Evolutionary conservation across 2,888 invertebrate species (phyloP).

Genomic region (Petrolisthes manimaculis): DNA sequence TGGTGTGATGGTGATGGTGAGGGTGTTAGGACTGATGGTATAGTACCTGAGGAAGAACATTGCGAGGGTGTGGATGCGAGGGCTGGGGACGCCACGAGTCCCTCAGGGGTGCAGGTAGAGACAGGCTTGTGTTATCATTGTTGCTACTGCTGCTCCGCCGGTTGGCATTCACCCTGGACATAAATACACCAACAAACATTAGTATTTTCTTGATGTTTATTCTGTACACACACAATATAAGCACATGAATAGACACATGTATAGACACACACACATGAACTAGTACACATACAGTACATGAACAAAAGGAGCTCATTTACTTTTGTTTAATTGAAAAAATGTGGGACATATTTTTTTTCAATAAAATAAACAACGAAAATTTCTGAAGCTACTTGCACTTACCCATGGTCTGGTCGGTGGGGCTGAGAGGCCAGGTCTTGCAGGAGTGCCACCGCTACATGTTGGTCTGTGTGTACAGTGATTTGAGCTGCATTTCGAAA

Average conservation of each 20-base stretch:
- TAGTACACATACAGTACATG: no score
- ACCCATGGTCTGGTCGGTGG: constrained; percentile 28
- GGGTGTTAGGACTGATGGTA: not conserved
- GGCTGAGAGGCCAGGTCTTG: constrained; percentile 53
- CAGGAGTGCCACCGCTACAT: constrained; percentile 49
- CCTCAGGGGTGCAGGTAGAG: constrained; percentile 49
- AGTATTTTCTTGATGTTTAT: no score
- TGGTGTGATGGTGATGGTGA: not conserved
- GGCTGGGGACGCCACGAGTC: constrained; percentile 36
- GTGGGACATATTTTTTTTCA: not conserved
- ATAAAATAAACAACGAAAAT: not conserved
- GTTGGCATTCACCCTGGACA: constrained; percentile 46
- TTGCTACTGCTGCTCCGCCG: constrained; percentile 16
- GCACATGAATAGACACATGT: no score
- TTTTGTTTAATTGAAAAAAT: not conserved
- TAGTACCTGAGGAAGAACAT: constrained; percentile 42
- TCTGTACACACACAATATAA: no score
- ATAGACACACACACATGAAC: no score
- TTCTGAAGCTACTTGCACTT: not conserved
- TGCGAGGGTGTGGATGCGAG: constrained; percentile 30
- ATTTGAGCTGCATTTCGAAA: constrained; percentile 61
- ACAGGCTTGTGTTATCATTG: constrained; percentile 31
- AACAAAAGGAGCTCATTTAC: not conserved
- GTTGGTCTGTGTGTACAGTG: constrained; percentile 54
- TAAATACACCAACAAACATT: no score